phyloP scores from a whole-genome alignment of 2,888 invertebrate genomes.

The Sinelater perroti region DNA sequence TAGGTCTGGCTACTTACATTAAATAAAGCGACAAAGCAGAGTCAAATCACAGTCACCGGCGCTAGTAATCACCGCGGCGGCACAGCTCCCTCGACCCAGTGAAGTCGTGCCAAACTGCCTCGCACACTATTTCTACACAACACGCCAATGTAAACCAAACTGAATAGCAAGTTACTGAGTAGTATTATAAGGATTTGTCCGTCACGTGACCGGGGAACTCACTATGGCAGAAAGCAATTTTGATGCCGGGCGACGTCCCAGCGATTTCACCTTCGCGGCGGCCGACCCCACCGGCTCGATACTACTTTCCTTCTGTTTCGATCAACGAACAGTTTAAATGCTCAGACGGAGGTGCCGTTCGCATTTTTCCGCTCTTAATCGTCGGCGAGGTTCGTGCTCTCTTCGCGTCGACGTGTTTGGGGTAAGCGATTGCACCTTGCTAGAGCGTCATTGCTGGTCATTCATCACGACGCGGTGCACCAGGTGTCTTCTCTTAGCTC shows the following conservation, averaged over 20 bases:
- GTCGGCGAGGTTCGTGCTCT: conserved; percentile 1
- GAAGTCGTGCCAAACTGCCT: conserved; percentile 11
- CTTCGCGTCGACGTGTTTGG: background rate
- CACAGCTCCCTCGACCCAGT: conserved; percentile 6
- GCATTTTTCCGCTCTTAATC: conserved; percentile 29
- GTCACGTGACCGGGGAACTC: conserved; percentile 39
- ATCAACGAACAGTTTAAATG: conserved; percentile 32
- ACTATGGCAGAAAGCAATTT: conserved; percentile 32
- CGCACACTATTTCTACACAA: conserved; percentile 26
- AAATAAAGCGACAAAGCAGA: conserved; percentile 22
- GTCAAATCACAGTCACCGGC: conserved; percentile 34
- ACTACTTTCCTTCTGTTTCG: conserved; percentile 28
- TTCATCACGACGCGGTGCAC: no score
- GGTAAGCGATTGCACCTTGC: conserved; percentile 9
- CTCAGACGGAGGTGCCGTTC: conserved; percentile 29
- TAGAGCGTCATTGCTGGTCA: no score
- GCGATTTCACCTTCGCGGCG: conserved; percentile 15
- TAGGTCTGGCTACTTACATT: conserved; percentile 29
- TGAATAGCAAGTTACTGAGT: conserved; percentile 40
- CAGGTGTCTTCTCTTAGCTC: no score
- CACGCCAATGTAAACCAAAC: conserved; percentile 37
- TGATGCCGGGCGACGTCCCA: conserved; percentile 20
- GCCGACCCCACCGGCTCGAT: conserved; percentile 13
- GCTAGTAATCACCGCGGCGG: conserved; percentile 7
- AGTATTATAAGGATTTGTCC: conserved; percentile 40